Conservation (phyloP, 2,797 vertebrate species). For the Microctenopoma lineatum region DNA sequence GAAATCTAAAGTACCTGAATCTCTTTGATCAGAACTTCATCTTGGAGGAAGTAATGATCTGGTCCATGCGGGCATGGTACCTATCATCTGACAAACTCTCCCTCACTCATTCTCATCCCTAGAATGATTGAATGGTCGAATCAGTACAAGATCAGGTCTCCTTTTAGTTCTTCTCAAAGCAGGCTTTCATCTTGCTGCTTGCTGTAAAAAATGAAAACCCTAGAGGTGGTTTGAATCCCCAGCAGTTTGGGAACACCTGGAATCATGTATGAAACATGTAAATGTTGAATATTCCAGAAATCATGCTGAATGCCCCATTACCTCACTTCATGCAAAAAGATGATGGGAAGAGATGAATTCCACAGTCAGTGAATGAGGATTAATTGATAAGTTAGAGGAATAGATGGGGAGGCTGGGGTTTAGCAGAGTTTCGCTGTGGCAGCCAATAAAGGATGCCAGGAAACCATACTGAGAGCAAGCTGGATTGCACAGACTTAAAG, state of each 20-base stretch:
- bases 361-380: constrained; percentile 42
- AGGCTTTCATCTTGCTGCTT: constrained; percentile 44
- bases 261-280: not conserved
- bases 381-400: constrained; percentile 46
- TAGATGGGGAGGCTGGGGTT: constrained; percentile 30
- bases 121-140: constrained; percentile 27
- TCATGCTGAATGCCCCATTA: constrained; percentile 12
- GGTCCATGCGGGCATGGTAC: constrained; percentile 34
- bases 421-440: constrained; percentile 3
- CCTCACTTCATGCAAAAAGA: constrained; percentile 11
- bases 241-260: constrained; percentile 22
- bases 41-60: constrained; percentile 51
- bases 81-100: constrained; percentile 37
- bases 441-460: constrained; percentile 42
- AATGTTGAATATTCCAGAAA: constrained; percentile 22
- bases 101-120: constrained; percentile 20
- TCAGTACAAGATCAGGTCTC: constrained; percentile 35
- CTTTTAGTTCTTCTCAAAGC: constrained; percentile 36
- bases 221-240: constrained; percentile 1
- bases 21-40: constrained; percentile 71
- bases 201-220: constrained; percentile 4
- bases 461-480: constrained; percentile 35
- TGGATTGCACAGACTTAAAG: constrained; percentile 38
- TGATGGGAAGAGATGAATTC: constrained; percentile 25
- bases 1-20: constrained; percentile 65